Conservation (phyloP, 1,140 invertebrate genomes). For the Drosophila subpulchrella region DNA sequence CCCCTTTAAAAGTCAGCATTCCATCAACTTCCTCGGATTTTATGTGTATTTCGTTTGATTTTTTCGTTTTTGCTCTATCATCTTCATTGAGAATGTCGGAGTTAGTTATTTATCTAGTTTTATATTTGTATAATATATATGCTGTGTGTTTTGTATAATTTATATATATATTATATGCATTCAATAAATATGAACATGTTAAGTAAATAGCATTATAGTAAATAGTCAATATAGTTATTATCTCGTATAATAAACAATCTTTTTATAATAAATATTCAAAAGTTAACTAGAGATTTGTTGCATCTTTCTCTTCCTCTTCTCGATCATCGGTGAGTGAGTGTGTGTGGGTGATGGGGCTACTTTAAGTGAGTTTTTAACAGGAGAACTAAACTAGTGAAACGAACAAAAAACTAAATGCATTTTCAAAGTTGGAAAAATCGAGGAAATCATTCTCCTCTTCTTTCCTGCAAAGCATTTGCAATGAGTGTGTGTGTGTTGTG, state of each 20-base stretch:
- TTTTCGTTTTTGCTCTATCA: constrained; percentile 13
- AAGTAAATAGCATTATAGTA: constrained; percentile 73
- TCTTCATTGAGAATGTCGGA: constrained; percentile 28
- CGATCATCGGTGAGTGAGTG: constrained; percentile 10
- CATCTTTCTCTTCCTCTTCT: constrained; percentile 25
- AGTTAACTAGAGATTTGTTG: constrained; percentile 71
- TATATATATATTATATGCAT: constrained; percentile 61
- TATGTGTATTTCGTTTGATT: constrained; percentile 1
- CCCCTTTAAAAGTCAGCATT: constrained; percentile 28
- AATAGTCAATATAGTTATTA: constrained; percentile 80
- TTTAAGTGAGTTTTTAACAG: constrained; percentile 45
- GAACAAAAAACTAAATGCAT: constrained; percentile 68
- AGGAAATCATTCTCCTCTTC: constrained; percentile 25
- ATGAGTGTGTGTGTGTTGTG: constrained; percentile 21
- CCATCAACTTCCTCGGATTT: constrained; percentile 38
- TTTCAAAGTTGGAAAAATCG: constrained; percentile 28
- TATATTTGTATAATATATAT: constrained; percentile 40
- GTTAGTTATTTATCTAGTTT: constrained; percentile 38
- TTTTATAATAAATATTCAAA: constrained; percentile 66
- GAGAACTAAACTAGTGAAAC: constrained; percentile 43
- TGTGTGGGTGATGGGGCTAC: constrained; percentile 35
- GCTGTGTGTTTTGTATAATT: constrained; percentile 34
- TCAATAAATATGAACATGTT: constrained; percentile 73
- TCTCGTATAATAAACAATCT: constrained; percentile 52
- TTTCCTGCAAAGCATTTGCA: constrained; percentile 48